Evolutionary conservation across 2,113 vertebrate species (phyloP), one percentile per base, ranked within the genome.

Genomic region (Crocuta crocuta): DNA sequence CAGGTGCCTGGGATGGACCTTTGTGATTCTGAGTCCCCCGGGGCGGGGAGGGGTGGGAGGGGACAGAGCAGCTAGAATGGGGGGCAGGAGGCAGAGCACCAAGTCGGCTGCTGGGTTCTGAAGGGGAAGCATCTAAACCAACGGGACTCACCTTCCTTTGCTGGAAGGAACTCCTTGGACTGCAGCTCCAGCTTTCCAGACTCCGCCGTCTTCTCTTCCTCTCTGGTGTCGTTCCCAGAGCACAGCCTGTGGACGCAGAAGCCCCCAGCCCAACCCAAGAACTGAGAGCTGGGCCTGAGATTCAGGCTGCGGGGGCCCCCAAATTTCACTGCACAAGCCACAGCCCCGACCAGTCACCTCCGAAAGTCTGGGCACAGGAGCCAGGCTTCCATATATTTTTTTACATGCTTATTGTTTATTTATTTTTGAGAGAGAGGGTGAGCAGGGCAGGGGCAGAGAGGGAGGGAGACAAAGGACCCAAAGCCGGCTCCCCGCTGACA

Each of bases 181-280:
- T 74, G 66, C 2, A 71, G 58, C 45, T 97, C 90, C 33, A 58
- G 33, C 23, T 35, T 43, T 10, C 28, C 4, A 0, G 35, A 70
- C 76, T 81, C 85, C 0, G 19, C 17, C 1, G 3, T 7, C 71
- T 65, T 58, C 43, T 53, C 26, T n/a, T 83, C 39, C 76, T 78
- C 78, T 11, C 5, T 23, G 16, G 48, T 1, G 8, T 65, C 10
- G 19, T 61, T 65, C 31, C 28, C 5, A 16, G 92, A 92, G 43
- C 92, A 93, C 68, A 98, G 31, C 73, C 98, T 98, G 10, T 2
- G 10, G 94, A 95, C 66, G 96, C 10, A 91, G 28, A 87, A 92
- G n/a, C 26, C 71, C 61, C 10, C 66, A 78, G 39, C 43, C 73
- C 50, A 15, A 45, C 21, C 70, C 39, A 7, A 58, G 61, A 21